Conservation (phyloP, 2,888 invertebrate genomes). For the Drosophila lutescens region DNA sequence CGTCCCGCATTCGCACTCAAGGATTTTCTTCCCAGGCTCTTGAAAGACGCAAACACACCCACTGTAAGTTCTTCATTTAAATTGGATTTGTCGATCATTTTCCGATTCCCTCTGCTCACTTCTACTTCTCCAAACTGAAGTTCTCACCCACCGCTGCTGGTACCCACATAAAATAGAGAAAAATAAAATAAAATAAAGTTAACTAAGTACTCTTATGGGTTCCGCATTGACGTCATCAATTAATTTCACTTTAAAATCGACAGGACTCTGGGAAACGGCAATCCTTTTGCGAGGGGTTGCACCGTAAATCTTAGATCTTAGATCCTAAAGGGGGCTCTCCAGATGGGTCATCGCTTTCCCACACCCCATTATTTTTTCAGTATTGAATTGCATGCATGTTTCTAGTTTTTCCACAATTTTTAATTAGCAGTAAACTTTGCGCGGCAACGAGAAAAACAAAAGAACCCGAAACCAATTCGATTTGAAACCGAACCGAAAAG, state of each 20-base stretch:
- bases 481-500: slow-evolving; percentile 50
- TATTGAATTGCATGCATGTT: slow-evolving; percentile 79
- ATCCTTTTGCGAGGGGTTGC: slow-evolving; percentile 55
- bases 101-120: slow-evolving; percentile 55
- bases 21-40: slow-evolving; percentile 46
- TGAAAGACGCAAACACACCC: slow-evolving; percentile 31
- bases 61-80: slow-evolving; percentile 68
- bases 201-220: slow-evolving; percentile 26
- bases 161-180: slow-evolving; percentile 63
- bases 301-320: slow-evolving; percentile 7
- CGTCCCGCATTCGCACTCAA: slow-evolving; percentile 31
- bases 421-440: slow-evolving; percentile 83
- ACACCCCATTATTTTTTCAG: slow-evolving; percentile 46
- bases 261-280: slow-evolving; percentile 65
- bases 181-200: slow-evolving; percentile 25
- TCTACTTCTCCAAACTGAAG: neutral
- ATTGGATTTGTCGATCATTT: slow-evolving; percentile 75
- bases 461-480: slow-evolving; percentile 35
- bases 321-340: slow-evolving; percentile 42
- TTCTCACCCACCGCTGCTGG: slow-evolving; percentile 53
- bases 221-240: slow-evolving; percentile 64
- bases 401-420: slow-evolving; percentile 78
- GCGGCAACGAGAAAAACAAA: slow-evolving; percentile 42
- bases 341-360: slow-evolving; percentile 41
- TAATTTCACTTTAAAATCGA: slow-evolving; percentile 75